Evolutionary conservation across 2,113 vertebrate species (phyloP).

Genomic region (Mastomys natalensis): DNA sequence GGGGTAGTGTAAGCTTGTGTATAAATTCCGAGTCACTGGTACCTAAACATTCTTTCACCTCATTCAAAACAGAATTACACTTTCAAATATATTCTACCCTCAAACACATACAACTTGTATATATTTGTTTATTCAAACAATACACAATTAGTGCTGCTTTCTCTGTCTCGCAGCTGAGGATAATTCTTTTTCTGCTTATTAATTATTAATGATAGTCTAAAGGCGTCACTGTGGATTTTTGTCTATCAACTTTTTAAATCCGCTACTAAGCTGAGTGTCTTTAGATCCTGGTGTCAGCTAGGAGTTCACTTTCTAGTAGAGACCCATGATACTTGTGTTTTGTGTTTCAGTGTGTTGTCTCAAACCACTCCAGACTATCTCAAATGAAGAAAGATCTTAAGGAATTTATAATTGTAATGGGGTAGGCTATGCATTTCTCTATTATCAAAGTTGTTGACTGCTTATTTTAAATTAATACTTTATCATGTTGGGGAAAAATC

Average conservation of each 20-base stretch:
- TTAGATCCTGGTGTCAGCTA: background rate
- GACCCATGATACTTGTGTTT: background rate
- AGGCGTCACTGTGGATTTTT: background rate
- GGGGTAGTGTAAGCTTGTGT: background rate
- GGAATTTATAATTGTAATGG: background rate
- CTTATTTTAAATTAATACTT: constrained; percentile 9
- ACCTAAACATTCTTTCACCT: background rate
- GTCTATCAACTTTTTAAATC: background rate
- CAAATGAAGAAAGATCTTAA: background rate
- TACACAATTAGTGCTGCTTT: background rate
- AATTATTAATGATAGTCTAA: background rate
- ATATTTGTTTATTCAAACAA: background rate
- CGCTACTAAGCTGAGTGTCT: background rate
- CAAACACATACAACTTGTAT: background rate
- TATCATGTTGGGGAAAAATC: background rate
- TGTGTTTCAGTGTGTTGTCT: background rate
- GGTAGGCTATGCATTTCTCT: background rate
- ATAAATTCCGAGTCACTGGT: background rate
- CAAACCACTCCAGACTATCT: background rate
- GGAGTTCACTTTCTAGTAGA: background rate
- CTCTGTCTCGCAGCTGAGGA: background rate
- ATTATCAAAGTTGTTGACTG: background rate
- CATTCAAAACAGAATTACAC: background rate
- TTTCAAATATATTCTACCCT: background rate
- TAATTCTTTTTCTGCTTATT: background rate